Evolutionary conservation across 1,140 invertebrate genomes (phyloP).

Genomic region (Drosophila fuyamai): DNA sequence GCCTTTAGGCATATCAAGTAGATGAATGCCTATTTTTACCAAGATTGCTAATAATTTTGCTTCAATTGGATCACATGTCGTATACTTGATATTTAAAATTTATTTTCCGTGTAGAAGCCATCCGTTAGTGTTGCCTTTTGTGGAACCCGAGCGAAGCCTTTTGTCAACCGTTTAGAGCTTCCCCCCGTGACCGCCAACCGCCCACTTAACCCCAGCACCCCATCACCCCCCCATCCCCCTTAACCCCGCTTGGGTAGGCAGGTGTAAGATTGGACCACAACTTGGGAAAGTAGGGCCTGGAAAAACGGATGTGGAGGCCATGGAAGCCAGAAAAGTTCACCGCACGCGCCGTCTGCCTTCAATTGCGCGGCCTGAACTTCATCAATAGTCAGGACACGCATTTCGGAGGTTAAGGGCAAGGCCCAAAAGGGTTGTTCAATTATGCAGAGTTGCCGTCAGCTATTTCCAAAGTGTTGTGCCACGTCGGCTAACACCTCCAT

Average conservation of each 20-base stretch:
- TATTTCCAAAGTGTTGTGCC: constrained; percentile 26
- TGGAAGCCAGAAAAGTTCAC: constrained; percentile 58
- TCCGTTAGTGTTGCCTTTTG: constrained; percentile 11
- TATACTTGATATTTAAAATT: constrained; percentile 15
- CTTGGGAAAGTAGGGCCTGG: background rate
- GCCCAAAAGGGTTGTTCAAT: constrained; percentile 34
- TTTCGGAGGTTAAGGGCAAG: constrained; percentile 1
- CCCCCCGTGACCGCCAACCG: background rate
- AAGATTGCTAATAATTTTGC: too few relatives aligned
- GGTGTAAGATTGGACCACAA: constrained; percentile 57
- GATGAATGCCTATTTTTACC: too few relatives aligned
- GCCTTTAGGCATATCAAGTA: too few relatives aligned
- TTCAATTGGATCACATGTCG: background rate
- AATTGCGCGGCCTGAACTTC: constrained; percentile 57
- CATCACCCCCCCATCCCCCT: background rate
- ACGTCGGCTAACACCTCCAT: background rate
- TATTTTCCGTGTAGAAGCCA: constrained; percentile 3
- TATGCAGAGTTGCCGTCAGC: constrained; percentile 50
- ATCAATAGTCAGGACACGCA: constrained; percentile 71
- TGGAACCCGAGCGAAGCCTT: constrained; percentile 28
- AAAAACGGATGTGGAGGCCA: constrained; percentile 1
- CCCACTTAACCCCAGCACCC: background rate
- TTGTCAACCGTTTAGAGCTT: constrained; percentile 41
- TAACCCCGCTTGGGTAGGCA: constrained; percentile 10
- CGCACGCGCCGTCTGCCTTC: constrained; percentile 68